Conservation (phyloP, 2,888 invertebrate genomes). For the Tetragonisca angustula region DNA sequence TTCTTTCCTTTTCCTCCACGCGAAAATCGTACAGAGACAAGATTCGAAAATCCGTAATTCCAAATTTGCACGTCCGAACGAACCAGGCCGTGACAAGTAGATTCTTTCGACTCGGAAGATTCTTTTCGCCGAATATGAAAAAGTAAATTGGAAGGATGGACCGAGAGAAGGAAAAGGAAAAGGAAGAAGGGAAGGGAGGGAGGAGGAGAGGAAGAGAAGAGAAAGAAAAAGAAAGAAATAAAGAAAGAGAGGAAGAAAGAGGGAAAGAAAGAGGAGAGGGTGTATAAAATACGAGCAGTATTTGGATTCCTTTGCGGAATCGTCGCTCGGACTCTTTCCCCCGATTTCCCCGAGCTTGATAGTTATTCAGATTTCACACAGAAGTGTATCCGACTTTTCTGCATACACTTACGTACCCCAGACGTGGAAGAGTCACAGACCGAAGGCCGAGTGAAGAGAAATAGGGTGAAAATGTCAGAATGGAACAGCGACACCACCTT, state of each 20-base stretch:
- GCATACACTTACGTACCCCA: constrained; percentile 20
- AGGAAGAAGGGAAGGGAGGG: neutral
- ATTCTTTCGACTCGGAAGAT: neutral
- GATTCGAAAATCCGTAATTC: constrained; percentile 19
- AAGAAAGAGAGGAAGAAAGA: neutral
- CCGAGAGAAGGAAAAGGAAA: neutral
- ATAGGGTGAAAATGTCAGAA: constrained; percentile 24
- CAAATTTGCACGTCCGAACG: neutral
- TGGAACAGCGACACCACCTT: constrained; percentile 7
- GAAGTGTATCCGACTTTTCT: constrained; percentile 42
- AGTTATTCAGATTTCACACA: constrained; percentile 46
- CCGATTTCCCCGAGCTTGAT: constrained; percentile 20
- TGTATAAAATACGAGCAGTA: constrained; percentile 26
- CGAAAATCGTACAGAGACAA: neutral
- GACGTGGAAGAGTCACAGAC: constrained; percentile 20
- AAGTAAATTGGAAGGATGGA: constrained; percentile 13
- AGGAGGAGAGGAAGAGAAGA: neutral
- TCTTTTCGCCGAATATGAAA: neutral
- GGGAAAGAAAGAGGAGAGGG: neutral
- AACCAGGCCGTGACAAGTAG: neutral
- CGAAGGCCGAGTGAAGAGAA: neutral
- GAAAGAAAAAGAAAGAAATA: constrained; percentile 15
- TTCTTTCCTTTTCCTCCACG: too few relatives aligned
- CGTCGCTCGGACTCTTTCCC: constrained; percentile 17
- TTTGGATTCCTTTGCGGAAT: constrained; percentile 21